Conservation (phyloP, 2,797 vertebrate genomes). For the Cuniculus paca region DNA sequence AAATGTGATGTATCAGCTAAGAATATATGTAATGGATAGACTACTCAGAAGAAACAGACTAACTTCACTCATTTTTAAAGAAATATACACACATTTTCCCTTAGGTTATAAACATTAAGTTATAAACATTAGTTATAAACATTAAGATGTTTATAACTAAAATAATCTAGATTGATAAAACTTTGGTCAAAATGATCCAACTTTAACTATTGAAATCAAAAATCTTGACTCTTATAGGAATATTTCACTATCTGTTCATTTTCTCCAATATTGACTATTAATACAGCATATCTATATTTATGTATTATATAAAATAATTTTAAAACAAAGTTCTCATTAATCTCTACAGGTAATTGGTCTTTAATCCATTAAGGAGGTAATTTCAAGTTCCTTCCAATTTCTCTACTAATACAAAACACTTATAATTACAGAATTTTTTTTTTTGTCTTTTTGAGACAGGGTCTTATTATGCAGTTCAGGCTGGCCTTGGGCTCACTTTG, state of each 20-base stretch:
- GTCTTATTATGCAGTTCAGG: too few species aligned
- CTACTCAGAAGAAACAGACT: neutral
- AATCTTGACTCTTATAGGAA: slow-evolving; percentile 50
- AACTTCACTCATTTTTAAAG: neutral
- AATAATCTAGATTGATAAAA: slow-evolving; percentile 37
- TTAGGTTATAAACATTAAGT: neutral
- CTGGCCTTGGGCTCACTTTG: too few species aligned
- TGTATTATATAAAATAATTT: slow-evolving; percentile 44
- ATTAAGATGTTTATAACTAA: slow-evolving; percentile 15
- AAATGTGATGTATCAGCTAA: slow-evolving; percentile 19
- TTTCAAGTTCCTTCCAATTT: slow-evolving; percentile 56
- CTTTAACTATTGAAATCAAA: slow-evolving; percentile 58
- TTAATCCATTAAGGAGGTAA: slow-evolving; percentile 77
- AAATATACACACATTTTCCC: neutral
- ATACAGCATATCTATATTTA: slow-evolving; percentile 53
- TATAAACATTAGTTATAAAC: slow-evolving; percentile 16
- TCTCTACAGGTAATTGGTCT: slow-evolving; percentile 68
- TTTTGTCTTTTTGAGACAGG: too few species aligned
- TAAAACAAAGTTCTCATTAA: slow-evolving; percentile 74
- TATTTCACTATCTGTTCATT: neutral
- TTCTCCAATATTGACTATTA: slow-evolving; percentile 50
- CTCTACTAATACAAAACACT: slow-evolving; percentile 37
- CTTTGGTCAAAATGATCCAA: neutral
- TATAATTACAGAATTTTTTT: slow-evolving; percentile 76
- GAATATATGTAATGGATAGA: neutral